These are phyloP conservation scores for Charadrius vociferus DNA, from an alignment of 2,113 vertebrate genomes.

Conservation along the genomic window DNA sequence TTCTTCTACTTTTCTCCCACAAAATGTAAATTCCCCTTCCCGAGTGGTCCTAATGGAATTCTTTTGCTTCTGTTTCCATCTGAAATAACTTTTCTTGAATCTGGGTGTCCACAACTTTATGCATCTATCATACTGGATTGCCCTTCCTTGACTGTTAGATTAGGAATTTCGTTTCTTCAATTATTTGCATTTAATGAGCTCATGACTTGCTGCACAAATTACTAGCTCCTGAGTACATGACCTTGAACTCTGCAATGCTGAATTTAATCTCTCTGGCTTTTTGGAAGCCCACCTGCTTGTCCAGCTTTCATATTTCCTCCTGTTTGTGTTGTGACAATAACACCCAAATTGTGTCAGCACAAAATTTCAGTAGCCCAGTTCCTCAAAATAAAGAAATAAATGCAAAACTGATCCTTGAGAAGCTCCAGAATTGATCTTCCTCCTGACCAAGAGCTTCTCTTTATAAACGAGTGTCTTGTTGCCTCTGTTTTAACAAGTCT, in stretches of 20 bases:
- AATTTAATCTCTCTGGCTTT: neutral
- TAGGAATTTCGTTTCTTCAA: neutral
- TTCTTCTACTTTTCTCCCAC: neutral
- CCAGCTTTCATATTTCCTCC: neutral
- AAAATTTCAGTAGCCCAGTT: neutral
- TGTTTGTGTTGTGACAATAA: neutral
- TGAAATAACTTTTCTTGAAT: neutral
- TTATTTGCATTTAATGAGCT: neutral
- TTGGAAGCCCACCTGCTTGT: neutral
- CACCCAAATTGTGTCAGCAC: neutral
- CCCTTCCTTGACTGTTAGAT: neutral
- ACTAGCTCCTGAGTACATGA: neutral
- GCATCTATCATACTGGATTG: neutral
- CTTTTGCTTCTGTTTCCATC: neutral
- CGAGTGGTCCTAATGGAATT: neutral
- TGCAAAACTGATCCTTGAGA: neutral
- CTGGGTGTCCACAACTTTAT: neutral
- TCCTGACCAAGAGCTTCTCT: neutral
- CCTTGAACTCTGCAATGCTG: neutral
- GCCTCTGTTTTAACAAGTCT: neutral
- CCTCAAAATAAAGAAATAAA: neutral
- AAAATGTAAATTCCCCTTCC: neutral
- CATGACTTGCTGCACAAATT: neutral
- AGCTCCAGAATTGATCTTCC: neutral
- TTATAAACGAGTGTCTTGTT: neutral